Percentiles rank a stretch among this genome's conserved stretches.
These are phyloP conservation scores for Papilio gigon DNA, from an alignment of 2,888 invertebrate genomes.

Conservation along the genomic window DNA sequence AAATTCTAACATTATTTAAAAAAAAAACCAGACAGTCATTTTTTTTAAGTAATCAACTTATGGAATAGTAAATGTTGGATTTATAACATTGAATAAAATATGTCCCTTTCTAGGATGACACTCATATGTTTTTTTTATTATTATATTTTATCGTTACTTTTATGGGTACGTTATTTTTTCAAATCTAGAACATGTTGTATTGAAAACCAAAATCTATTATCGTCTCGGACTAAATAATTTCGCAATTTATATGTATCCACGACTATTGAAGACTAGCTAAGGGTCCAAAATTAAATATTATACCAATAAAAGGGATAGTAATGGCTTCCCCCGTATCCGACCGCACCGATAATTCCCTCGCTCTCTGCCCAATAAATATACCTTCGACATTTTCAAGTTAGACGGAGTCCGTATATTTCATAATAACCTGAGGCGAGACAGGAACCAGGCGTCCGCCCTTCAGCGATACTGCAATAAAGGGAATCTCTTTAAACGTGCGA, in stretches of 20 bases:
- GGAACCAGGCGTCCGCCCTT: constrained; percentile 72
- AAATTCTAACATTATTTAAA: background rate
- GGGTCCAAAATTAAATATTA: constrained; percentile 81
- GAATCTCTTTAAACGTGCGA: constrained; percentile 78
- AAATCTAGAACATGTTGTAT: background rate
- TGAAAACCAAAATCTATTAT: constrained; percentile 41
- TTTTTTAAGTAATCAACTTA: background rate
- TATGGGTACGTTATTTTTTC: constrained; percentile 6
- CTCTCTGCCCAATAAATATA: constrained; percentile 75
- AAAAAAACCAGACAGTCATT: background rate
- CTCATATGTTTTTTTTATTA: background rate
- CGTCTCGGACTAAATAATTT: constrained; percentile 65
- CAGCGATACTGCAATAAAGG: constrained; percentile 77
- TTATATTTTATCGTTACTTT: too few species aligned
- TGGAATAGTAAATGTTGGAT: background rate
- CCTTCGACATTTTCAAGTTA: constrained; percentile 80
- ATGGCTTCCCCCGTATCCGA: constrained; percentile 77
- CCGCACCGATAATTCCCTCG: constrained; percentile 75
- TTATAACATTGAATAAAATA: background rate
- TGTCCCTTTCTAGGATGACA: background rate
- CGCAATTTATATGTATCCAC: constrained; percentile 73
- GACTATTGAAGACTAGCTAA: constrained; percentile 64
- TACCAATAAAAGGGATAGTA: constrained; percentile 82
- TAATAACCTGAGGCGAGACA: constrained; percentile 77
- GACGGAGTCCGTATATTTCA: constrained; percentile 74